Evolutionary conservation across 2,888 invertebrate species (phyloP), one percentile per base, ranked within the genome.

Genomic region (Synanthedon vespiformis): DNA sequence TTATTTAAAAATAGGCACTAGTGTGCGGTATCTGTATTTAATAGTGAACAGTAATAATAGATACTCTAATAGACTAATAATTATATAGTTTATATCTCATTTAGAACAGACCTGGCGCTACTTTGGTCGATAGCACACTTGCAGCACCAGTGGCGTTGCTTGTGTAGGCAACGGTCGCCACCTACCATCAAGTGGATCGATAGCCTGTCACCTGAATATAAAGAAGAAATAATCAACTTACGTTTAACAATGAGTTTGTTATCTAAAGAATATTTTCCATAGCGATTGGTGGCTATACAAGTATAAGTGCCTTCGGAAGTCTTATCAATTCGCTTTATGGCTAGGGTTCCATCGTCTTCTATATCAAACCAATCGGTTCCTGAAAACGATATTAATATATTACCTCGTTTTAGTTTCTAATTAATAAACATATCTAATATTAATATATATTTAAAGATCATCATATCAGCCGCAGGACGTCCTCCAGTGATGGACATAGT

Each of bases 331-430:
- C 74, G 62, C 44, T 64, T 72, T 27, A 81, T 70, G 2, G 70
- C 44, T 4, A 81, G 58, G 11, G 72, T 69, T 0, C 73, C 77
- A 22, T 78, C 67, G 2, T 62, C 59, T 18, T 65, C 62, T 5
- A 72, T 62, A n/a, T 68, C 63, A 40, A 64, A 67, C 65, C 67
- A 70, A n/a, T 65, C 57, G 10, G 70, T 60, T 27, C 70, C 81
- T 80, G 57, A n/a, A 14, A 48, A 47, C 22, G 5, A 22, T 22
- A 4, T 22, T 22, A 22, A 22, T 22, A 5, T 16, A 16, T 16
- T 22, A 22, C 18, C 18, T 22, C 18, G 18, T 22, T 18, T n/a
- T 48, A 6, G 18, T 40, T 12, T 11, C 40, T 14, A 27, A 41
- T n/a, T n/a, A 4, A 41, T 41, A 41, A 41, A n/a, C 6, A 41